Evolutionary conservation across 2,113 vertebrate genomes (phyloP), one percentile per base, ranked within the genome.

Genomic region (Erinaceus europaeus): DNA sequence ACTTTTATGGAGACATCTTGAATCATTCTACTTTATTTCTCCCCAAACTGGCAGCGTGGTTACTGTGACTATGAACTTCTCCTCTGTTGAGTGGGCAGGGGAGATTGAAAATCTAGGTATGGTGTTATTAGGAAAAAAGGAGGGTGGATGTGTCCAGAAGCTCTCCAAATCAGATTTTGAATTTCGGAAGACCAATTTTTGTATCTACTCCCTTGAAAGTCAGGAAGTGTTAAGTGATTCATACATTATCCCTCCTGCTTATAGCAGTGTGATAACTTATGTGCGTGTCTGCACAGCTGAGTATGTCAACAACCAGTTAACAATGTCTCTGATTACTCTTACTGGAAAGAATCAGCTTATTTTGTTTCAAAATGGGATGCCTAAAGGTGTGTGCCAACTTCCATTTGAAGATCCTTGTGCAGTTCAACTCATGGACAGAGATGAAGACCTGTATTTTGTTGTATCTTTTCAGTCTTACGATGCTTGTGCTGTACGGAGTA

Each of bases 271-370:
- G 67, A 95, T 98, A 0, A 95, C 89, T 23, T 98, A 96, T 91
- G 82, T 98, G 77, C 69, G 91, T 3, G 74, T 99, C 52, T 96
- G 96, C 68, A 96, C 96, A 14, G 95, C 91, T 4, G 94, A 97
- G 53, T 84, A 92, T 6, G 27, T 74, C 15, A 95, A 94, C 9
- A 91, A 90, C 13, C 94, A 88, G 13, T 93, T 98, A 79, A 96
- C 32, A 77, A 96, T 97, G 20, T 94, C 96, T 7, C 94, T 98
- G 78, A 92, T 98, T 15, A 98, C 96, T 23, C 86, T 97, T 42
- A 99, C 98, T 2, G 96, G 80, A 75, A 97, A 95, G 76, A 98
- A 97, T 88, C 99, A 99, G 73, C 96, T 99, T 23, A 95, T 99
- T 93, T 97, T 95, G 89, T 98, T 99, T 94, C 97, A 98, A 83